phyloP scores from a whole-genome alignment of 2,888 invertebrate species.

The Cantharis lateralis region DNA sequence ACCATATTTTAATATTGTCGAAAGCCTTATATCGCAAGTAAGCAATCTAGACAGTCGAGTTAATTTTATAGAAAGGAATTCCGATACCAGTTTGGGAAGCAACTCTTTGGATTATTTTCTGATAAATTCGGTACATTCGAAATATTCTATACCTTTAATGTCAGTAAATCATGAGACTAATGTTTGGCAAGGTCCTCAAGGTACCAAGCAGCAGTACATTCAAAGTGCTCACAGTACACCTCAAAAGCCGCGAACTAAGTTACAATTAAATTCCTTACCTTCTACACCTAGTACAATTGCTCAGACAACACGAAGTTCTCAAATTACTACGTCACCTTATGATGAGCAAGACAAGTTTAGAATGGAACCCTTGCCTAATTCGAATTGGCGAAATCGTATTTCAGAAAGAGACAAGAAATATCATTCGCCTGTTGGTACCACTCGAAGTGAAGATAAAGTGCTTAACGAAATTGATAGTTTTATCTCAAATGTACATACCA shows the following conservation, averaged over 20 bases:
- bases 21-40: conserved; percentile 67
- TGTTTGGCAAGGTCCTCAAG: conserved; percentile 27
- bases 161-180: conserved; percentile 28
- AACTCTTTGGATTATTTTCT: conserved; percentile 39
- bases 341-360: background rate
- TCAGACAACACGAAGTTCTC: conserved; percentile 29
- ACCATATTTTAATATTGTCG: conserved; percentile 61
- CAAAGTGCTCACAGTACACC: conserved; percentile 52
- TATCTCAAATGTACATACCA: conserved; percentile 49
- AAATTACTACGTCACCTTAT: background rate
- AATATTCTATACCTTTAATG: background rate
- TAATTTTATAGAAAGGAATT: conserved; percentile 56
- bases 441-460: conserved; percentile 21
- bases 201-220: conserved; percentile 11
- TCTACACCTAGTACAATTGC: conserved; percentile 44
- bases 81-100: conserved; percentile 42
- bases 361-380: background rate
- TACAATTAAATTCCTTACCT: conserved; percentile 47
- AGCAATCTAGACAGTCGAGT: conserved; percentile 61
- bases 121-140: conserved; percentile 10
- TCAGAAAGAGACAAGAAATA: background rate
- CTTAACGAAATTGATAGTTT: conserved; percentile 50
- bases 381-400: background rate
- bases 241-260: conserved; percentile 48
- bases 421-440: background rate